Evolutionary conservation across 2,888 invertebrate genomes (phyloP).

Genomic region (Drosophila gaucha): DNA sequence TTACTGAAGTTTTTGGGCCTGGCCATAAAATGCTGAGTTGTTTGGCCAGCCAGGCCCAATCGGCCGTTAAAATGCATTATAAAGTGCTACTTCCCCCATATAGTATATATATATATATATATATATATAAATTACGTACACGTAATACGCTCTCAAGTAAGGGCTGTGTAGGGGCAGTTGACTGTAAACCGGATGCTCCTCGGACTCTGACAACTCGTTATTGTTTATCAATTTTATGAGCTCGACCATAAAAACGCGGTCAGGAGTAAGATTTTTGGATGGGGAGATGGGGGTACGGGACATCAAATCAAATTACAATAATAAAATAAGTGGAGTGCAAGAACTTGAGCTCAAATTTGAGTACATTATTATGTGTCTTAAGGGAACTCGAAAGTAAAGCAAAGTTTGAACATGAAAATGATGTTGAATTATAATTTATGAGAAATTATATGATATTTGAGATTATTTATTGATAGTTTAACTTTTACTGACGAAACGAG

Average conservation of each 20-base stretch:
- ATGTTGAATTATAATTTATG: background rate
- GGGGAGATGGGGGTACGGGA: background rate
- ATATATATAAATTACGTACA: slow-evolving; percentile 14
- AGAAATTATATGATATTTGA: too few relatives aligned
- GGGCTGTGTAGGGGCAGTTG: background rate
- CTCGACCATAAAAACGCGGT: slow-evolving; percentile 33
- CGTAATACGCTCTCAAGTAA: slow-evolving; percentile 28
- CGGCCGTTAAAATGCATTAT: slow-evolving; percentile 66
- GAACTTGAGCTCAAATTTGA: background rate
- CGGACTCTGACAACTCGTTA: slow-evolving; percentile 39
- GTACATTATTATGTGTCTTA: background rate
- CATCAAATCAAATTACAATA: slow-evolving; percentile 20
- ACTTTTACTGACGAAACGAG: too few relatives aligned
- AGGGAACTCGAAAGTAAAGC: background rate
- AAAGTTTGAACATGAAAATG: background rate
- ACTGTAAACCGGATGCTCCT: slow-evolving; percentile 14
- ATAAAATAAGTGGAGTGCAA: slow-evolving; percentile 16
- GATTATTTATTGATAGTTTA: too few relatives aligned
- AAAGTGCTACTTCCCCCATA: slow-evolving; percentile 23
- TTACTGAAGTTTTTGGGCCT: slow-evolving; percentile 25
- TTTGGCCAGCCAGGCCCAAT: slow-evolving; percentile 32
- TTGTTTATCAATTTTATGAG: slow-evolving; percentile 70
- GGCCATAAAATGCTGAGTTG: slow-evolving; percentile 46
- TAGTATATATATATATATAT: background rate
- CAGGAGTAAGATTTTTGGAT: background rate